Evolutionary conservation across 2,797 vertebrate species (phyloP), one percentile per base, ranked within the genome.

Genomic region (Anomalospiza imberbis): DNA sequence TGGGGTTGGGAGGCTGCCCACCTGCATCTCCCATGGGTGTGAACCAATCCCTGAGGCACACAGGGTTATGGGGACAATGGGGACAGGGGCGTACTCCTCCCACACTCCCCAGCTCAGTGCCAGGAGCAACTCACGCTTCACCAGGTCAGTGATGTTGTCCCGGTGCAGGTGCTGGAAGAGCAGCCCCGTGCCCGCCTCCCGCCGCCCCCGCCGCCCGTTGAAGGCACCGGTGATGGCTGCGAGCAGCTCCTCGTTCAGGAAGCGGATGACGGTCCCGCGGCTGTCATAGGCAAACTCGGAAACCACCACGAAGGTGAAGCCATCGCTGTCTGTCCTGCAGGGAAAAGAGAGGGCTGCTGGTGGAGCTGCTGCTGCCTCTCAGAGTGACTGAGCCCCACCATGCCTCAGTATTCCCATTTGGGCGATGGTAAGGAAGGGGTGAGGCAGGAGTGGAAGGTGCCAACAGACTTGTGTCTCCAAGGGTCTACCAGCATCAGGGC

Each of bases 251-350:
- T 97, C 25, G 1, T 98, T 98, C 71, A 98, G 94, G 82, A 97
- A 98, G 20, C 3, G 12, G 77, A 98, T 97, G 81, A 97, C 21
- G 0, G 70, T 85, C 24, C 92, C 11, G 0, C 5, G 28, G 60
- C 95, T 97, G 45, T 83, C 63, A 6, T 98, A 98, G 91, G 80
- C 15, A 13, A 98, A 98, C 44, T 92, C 45, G 0, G 97, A 97
- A 31, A 54, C 88, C 77, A 97, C 85, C 1, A 5, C 4, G 0
- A 96, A 96, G 42, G 60, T 66, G 88, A 93, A 88, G 54, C 73
- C 79, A 7, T 74, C 10, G 0, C 28, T 0, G 1, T 73, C 75
- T 68, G 66, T 78, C 70, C 96, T 96, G 87, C 1, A 2, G 58
- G 22, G 28, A 87, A 50, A 78, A 38, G 42, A 83, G 1, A 2